A percentile compares a stretch with the other conserved stretches of the same genome.
phyloP scores from a whole-genome alignment of 1,140 invertebrate species.

The Parapsyche elsis region DNA sequence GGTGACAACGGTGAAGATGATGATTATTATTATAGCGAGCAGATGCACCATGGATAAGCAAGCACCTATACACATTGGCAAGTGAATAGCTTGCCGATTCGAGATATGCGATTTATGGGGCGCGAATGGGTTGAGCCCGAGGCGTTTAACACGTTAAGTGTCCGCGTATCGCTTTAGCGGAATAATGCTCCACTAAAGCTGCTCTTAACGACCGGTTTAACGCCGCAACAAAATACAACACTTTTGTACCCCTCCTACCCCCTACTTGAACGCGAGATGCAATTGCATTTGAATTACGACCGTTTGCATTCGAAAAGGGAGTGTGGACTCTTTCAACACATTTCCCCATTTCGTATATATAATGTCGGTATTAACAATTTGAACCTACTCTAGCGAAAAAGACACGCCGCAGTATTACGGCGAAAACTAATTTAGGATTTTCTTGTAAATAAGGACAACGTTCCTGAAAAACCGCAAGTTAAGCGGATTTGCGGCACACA shows the following conservation, averaged over 20 bases:
- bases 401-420: background rate
- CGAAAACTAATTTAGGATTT: background rate
- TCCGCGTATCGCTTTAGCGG: constrained; percentile 8
- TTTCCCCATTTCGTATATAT: no score
- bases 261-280: background rate
- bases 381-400: no score
- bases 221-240: constrained; percentile 27
- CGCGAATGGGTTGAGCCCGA: background rate
- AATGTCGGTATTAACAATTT: no score
- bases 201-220: constrained; percentile 42
- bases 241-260: background rate
- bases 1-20: background rate
- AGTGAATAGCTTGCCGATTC: no score
- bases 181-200: constrained; percentile 1
- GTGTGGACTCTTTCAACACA: no score
- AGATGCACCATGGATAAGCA: no score
- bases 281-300: constrained; percentile 39
- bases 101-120: background rate
- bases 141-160: constrained; percentile 27
- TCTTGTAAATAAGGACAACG: constrained; percentile 17
- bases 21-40: background rate
- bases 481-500: constrained; percentile 12
- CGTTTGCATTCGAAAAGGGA: background rate
- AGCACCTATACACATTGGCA: no score
- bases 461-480: constrained; percentile 18